A percentile compares a stretch with the other conserved stretches of the same genome.
Conservation (phyloP, 2,113 vertebrate species). For the Corvus moneduloides region DNA sequence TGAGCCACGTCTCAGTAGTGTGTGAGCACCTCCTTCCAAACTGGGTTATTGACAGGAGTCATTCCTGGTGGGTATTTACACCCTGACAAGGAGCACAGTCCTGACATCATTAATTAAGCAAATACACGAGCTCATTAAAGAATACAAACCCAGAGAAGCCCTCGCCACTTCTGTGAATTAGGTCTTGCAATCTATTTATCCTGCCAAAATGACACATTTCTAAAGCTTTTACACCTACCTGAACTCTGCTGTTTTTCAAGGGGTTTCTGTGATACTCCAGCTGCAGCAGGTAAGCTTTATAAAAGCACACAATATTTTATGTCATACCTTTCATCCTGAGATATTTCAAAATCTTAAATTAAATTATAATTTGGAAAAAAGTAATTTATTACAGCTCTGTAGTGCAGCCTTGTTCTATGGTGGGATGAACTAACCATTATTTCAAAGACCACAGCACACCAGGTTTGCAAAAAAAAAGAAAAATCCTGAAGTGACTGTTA, state of each 20-base stretch:
- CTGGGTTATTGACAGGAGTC: not conserved
- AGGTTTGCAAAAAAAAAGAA: not conserved
- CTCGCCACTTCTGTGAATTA: not conserved
- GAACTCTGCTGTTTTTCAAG: not conserved
- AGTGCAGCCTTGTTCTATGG: not conserved
- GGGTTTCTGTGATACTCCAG: not conserved
- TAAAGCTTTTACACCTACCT: not conserved
- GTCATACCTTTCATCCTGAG: not conserved
- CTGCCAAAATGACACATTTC: not conserved
- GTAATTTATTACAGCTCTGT: not conserved
- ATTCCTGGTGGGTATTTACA: not conserved
- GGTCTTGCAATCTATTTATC: not conserved
- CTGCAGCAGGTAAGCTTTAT: not conserved
- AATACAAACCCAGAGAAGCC: not conserved
- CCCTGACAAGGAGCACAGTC: not conserved
- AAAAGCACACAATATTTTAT: not conserved
- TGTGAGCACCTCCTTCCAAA: no score
- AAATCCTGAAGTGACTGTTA: not conserved
- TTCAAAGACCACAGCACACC: not conserved
- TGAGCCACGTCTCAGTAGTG: fast-evolving
- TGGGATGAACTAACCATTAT: not conserved
- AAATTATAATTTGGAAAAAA: not conserved
- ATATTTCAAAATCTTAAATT: not conserved
- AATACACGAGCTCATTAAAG: not conserved
- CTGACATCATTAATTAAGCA: not conserved